These are phyloP conservation scores for Pseudorhombus dupliciocellatus DNA, from an alignment of 2,113 vertebrate genomes.

Conservation along the genomic window DNA sequence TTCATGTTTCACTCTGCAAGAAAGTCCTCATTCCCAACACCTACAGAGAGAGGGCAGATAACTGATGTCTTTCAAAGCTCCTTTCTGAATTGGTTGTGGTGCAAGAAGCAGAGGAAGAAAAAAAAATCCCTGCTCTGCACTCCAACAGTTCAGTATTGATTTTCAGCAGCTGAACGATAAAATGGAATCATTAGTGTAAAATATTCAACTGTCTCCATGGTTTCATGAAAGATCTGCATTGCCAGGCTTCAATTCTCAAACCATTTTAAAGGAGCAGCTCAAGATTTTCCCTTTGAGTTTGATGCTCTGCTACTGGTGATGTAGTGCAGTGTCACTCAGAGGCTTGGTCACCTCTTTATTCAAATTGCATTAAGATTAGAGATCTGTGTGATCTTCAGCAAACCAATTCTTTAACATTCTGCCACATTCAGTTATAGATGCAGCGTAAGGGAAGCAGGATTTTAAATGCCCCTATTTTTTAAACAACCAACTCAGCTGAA, in stretches of 20 bases:
- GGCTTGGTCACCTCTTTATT: too few relatives aligned
- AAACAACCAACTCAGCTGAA: neutral
- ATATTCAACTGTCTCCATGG: neutral
- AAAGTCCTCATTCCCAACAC: conserved; percentile 1
- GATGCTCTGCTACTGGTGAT: neutral
- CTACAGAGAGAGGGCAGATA: conserved; percentile 12
- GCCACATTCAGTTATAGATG: neutral
- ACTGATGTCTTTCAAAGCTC: conserved; percentile 5
- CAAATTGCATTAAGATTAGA: too few relatives aligned
- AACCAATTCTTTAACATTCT: neutral
- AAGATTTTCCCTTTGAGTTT: neutral
- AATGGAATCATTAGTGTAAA: neutral
- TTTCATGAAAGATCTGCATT: neutral
- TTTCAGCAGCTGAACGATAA: neutral
- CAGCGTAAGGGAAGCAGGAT: neutral
- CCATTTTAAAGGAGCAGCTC: neutral
- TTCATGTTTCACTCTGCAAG: neutral
- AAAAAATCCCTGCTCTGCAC: neutral
- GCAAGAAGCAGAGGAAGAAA: too few relatives aligned
- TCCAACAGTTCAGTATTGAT: conserved; percentile 15
- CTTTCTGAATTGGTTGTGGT: conserved; percentile 23
- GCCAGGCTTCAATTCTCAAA: neutral
- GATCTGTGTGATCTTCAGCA: neutral
- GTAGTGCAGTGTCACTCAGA: too few relatives aligned
- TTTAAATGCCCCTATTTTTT: neutral